Percentiles rank a stretch among this genome's conserved stretches.
Evolutionary conservation across 2,888 invertebrate genomes (phyloP).

Genomic region (Molorchus minor): DNA sequence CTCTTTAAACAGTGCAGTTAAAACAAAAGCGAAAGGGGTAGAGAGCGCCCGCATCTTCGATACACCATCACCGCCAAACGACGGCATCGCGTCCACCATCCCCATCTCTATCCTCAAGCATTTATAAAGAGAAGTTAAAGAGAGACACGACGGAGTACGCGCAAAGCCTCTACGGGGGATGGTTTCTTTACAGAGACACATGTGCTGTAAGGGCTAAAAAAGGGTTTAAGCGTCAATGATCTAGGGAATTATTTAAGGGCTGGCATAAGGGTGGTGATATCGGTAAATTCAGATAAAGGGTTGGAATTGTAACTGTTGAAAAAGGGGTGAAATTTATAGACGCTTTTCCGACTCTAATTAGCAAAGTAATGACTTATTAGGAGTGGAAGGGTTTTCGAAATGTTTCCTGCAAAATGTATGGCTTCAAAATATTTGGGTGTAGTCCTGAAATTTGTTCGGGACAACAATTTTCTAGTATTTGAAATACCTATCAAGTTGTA

Average conservation of each 20-base stretch:
- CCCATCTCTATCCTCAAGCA: slow-evolving; percentile 14
- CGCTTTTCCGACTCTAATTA: slow-evolving; percentile 56
- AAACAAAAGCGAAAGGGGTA: slow-evolving; percentile 58
- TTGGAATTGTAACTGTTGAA: slow-evolving; percentile 51
- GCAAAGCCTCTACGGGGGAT: slow-evolving; percentile 36
- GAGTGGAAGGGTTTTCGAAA: slow-evolving; percentile 41
- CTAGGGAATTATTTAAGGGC: slow-evolving; percentile 59
- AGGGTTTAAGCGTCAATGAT: slow-evolving; percentile 60
- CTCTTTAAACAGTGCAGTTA: slow-evolving; percentile 56
- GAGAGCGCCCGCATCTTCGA: slow-evolving; percentile 54
- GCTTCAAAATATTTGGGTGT: neutral
- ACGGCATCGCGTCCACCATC: slow-evolving; percentile 20
- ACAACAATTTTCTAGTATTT: no score
- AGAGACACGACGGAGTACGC: slow-evolving; percentile 21
- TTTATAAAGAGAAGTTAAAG: neutral
- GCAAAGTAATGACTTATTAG: slow-evolving; percentile 57
- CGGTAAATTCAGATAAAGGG: slow-evolving; percentile 59
- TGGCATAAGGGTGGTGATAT: slow-evolving; percentile 57
- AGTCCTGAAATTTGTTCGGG: neutral
- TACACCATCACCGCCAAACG: slow-evolving; percentile 25
- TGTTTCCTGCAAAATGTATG: slow-evolving; percentile 4
- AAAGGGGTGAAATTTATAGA: slow-evolving; percentile 57
- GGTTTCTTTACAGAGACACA: slow-evolving; percentile 51
- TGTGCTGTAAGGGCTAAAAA: slow-evolving; percentile 56
- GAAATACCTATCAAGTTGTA: no score